A percentile compares a stretch with the other conserved stretches of the same genome.
phyloP scores from a whole-genome alignment of 2,113 vertebrate species.

The Fregetta grallaria region DNA sequence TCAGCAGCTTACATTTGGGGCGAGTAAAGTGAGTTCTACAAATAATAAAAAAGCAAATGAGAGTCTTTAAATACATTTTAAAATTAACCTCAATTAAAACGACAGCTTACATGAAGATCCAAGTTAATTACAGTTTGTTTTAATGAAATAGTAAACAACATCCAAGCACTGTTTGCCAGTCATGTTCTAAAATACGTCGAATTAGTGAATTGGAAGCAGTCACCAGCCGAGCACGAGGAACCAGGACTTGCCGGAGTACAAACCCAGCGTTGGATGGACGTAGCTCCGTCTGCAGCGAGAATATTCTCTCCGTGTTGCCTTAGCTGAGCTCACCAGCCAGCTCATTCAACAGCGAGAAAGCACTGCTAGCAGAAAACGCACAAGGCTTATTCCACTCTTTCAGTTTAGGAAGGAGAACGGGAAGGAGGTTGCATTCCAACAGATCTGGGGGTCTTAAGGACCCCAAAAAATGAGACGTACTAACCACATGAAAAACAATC shows the following conservation, averaged over 20 bases:
- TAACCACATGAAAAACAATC: background rate
- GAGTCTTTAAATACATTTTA: background rate
- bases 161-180: background rate
- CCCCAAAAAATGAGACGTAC: background rate
- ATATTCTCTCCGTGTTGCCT: background rate
- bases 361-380: background rate
- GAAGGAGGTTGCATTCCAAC: background rate
- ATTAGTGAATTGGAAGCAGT: background rate
- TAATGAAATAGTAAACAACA: background rate
- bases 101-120: background rate
- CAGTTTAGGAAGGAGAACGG: accelerated
- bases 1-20: background rate
- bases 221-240: background rate
- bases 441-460: background rate
- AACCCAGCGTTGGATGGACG: accelerated
- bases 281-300: background rate
- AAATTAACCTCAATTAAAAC: background rate
- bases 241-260: background rate
- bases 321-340: background rate
- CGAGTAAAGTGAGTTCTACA: background rate
- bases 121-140: background rate
- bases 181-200: background rate
- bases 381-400: background rate
- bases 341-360: background rate
- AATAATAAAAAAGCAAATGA: background rate